Percentiles rank a stretch among this genome's conserved stretches.
Evolutionary conservation across 2,113 vertebrate species (phyloP).

Genomic region (Misgurnus anguillicaudatus): DNA sequence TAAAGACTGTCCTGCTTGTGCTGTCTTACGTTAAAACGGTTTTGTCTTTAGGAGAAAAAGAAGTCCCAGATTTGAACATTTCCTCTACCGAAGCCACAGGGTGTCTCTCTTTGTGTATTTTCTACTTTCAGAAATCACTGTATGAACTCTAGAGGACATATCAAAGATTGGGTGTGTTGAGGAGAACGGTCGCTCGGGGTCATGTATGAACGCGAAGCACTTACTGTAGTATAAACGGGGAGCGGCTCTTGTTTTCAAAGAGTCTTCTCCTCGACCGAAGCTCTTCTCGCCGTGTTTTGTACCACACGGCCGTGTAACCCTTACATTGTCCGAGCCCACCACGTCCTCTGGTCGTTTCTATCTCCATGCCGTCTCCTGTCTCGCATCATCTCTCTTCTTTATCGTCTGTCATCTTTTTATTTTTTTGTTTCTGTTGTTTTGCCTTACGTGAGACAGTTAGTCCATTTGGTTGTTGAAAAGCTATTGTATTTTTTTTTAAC

Average conservation of each 20-base stretch:
- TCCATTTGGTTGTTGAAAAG: slow-evolving; percentile 88
- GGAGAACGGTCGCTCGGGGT: slow-evolving; percentile 51
- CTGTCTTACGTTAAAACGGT: slow-evolving; percentile 26
- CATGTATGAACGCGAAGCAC: slow-evolving; percentile 72
- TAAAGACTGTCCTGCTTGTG: not conserved
- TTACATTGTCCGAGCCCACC: slow-evolving; percentile 62
- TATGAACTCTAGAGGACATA: slow-evolving; percentile 61
- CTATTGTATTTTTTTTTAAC: slow-evolving; percentile 89
- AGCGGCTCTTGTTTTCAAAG: slow-evolving; percentile 58
- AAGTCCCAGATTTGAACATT: slow-evolving; percentile 51
- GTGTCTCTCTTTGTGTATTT: slow-evolving; percentile 51
- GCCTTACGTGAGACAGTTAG: slow-evolving; percentile 70
- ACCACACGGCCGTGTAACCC: slow-evolving; percentile 70
- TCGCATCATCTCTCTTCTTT: slow-evolving; percentile 30
- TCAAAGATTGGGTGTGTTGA: slow-evolving; percentile 56
- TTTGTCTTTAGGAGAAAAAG: slow-evolving; percentile 22
- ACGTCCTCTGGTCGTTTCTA: slow-evolving; percentile 47
- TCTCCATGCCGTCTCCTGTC: slow-evolving; percentile 46
- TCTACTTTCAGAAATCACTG: slow-evolving; percentile 50
- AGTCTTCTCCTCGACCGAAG: slow-evolving; percentile 63
- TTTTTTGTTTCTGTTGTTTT: slow-evolving; percentile 56
- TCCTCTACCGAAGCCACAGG: slow-evolving; percentile 57
- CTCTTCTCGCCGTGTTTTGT: slow-evolving; percentile 70
- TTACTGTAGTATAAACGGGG: slow-evolving; percentile 68
- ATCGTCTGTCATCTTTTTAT: slow-evolving; percentile 23